Percentiles rank a stretch among this genome's conserved stretches.
phyloP scores from a whole-genome alignment of 2,888 invertebrate species.

The Orgyia antiqua region DNA sequence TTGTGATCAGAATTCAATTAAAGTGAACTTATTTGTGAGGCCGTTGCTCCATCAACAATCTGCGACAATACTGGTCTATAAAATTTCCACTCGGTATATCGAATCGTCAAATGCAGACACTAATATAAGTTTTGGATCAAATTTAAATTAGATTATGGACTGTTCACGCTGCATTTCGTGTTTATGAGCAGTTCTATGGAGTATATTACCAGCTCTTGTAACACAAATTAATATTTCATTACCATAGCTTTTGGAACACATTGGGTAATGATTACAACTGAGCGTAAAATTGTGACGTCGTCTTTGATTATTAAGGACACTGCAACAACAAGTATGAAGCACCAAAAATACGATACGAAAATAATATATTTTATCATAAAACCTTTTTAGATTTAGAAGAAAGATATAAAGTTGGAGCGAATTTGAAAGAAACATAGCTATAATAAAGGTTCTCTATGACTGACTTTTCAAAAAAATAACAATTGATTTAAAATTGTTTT shows the following conservation, averaged over 20 bases:
- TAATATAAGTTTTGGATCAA: slow-evolving; percentile 58
- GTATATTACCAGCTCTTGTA: slow-evolving; percentile 53
- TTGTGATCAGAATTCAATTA: slow-evolving; percentile 67
- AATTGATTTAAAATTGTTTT: too few relatives aligned
- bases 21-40: slow-evolving; percentile 54
- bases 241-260: slow-evolving; percentile 54
- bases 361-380: too few relatives aligned
- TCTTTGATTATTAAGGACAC: slow-evolving; percentile 8
- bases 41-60: slow-evolving; percentile 48
- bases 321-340: too few relatives aligned
- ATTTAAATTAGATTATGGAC: slow-evolving; percentile 71
- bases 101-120: slow-evolving; percentile 55
- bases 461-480: too few relatives aligned
- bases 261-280: slow-evolving; percentile 16
- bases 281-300: slow-evolving; percentile 27
- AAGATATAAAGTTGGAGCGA: too few relatives aligned
- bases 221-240: slow-evolving; percentile 64
- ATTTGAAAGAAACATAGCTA: too few relatives aligned
- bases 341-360: too few relatives aligned
- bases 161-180: slow-evolving; percentile 61
- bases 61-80: slow-evolving; percentile 58
- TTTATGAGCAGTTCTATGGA: slow-evolving; percentile 70
- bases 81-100: slow-evolving; percentile 53
- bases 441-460: too few relatives aligned
- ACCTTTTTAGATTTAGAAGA: too few relatives aligned